These are phyloP conservation scores for Notodromas monacha DNA, from an alignment of 2,888 invertebrate species.

Conservation along the genomic window DNA sequence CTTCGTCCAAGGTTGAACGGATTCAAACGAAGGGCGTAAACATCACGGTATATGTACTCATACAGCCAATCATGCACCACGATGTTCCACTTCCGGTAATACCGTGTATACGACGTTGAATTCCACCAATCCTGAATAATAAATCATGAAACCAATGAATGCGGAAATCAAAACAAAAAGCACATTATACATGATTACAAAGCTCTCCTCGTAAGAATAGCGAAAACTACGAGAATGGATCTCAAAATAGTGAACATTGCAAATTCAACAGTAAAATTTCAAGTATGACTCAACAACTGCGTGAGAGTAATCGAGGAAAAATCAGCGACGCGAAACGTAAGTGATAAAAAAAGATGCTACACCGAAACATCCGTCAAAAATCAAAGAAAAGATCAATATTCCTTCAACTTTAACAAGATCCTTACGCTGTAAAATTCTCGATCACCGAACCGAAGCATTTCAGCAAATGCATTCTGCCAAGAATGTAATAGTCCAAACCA, in stretches of 20 bases:
- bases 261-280: no score
- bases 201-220: not conserved
- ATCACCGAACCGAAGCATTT: constrained; percentile 56
- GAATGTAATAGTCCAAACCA: constrained; percentile 65
- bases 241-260: no score
- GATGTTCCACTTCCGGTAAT: constrained; percentile 78
- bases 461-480: constrained; percentile 68
- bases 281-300: no score
- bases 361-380: no score
- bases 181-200: not conserved
- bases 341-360: no score
- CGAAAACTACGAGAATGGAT: no score
- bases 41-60: constrained; percentile 49
- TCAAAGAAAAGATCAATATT: no score
- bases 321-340: no score
- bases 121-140: constrained; percentile 67
- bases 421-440: constrained; percentile 38
- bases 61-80: constrained; percentile 82
- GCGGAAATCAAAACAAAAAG: constrained; percentile 1
- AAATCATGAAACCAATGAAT: constrained; percentile 8
- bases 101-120: constrained; percentile 38
- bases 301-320: no score
- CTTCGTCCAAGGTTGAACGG: constrained; percentile 14
- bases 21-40: no score
- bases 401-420: not conserved